phyloP scores from a whole-genome alignment of 2,113 vertebrate species.

The Sorex fumeus region DNA sequence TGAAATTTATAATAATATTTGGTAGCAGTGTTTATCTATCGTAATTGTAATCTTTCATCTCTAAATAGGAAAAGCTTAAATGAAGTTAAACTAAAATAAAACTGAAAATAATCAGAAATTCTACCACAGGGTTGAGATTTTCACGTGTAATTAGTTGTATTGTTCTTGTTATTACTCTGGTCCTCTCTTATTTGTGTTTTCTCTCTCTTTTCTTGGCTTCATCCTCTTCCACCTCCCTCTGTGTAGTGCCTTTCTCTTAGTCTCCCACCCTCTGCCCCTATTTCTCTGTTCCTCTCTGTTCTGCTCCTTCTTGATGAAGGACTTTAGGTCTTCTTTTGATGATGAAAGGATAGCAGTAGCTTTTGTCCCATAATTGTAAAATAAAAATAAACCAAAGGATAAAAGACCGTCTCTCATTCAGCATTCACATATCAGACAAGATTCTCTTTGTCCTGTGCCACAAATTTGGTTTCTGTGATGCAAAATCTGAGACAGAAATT shows the following conservation, averaged over 20 bases:
- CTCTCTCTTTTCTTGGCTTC: neutral
- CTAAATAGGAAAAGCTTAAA: neutral
- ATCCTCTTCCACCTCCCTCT: neutral
- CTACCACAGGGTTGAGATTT: neutral
- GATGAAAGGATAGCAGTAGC: neutral
- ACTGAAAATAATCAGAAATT: neutral
- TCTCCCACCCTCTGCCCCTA: neutral
- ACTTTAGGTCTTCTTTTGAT: neutral
- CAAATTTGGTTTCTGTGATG: neutral
- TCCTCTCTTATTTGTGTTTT: neutral
- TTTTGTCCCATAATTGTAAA: neutral
- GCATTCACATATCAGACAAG: neutral
- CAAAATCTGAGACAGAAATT: neutral
- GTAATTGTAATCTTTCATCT: constrained; percentile 2
- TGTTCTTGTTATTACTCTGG: neutral
- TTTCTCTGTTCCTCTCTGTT: neutral
- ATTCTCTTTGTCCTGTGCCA: neutral
- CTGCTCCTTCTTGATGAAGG: neutral
- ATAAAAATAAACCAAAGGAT: neutral
- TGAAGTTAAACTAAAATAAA: neutral
- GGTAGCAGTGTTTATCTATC: neutral
- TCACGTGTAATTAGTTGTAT: neutral
- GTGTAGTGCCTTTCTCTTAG: neutral
- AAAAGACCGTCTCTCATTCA: neutral
- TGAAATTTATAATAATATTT: constrained; percentile 37